These are phyloP conservation scores for Ictalurus punctatus DNA, from an alignment of 2,113 vertebrate genomes.

Conservation along the genomic window DNA sequence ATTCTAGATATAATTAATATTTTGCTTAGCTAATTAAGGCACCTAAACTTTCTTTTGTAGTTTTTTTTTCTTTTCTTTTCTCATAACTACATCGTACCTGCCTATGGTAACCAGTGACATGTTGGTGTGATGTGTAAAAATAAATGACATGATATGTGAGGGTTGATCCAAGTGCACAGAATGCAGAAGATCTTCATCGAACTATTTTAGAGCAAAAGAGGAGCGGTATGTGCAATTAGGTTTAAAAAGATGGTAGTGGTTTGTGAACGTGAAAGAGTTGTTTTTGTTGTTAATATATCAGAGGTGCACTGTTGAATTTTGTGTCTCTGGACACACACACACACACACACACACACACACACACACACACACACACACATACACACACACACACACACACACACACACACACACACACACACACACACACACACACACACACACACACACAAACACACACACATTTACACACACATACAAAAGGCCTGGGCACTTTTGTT, in stretches of 20 bases:
- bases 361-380: not conserved
- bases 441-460: not conserved
- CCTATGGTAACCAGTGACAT: not conserved
- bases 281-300: not conserved
- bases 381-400: not conserved
- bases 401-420: not conserved
- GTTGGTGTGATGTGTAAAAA: not conserved
- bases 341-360: not conserved
- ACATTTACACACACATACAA: conserved; percentile 25
- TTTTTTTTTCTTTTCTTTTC: not conserved
- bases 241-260: not conserved
- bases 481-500: conserved; percentile 57
- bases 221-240: not conserved
- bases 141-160: not conserved
- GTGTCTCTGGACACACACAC: not conserved
- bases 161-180: not conserved
- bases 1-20: not conserved
- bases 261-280: not conserved
- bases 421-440: not conserved
- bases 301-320: not conserved
- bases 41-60: not conserved
- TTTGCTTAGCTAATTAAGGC: not conserved
- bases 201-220: not conserved
- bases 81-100: not conserved
- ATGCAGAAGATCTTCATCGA: not conserved